These are phyloP conservation scores for Dicranocentrus wangi DNA, from an alignment of 2,888 invertebrate genomes.

Conservation along the genomic window DNA sequence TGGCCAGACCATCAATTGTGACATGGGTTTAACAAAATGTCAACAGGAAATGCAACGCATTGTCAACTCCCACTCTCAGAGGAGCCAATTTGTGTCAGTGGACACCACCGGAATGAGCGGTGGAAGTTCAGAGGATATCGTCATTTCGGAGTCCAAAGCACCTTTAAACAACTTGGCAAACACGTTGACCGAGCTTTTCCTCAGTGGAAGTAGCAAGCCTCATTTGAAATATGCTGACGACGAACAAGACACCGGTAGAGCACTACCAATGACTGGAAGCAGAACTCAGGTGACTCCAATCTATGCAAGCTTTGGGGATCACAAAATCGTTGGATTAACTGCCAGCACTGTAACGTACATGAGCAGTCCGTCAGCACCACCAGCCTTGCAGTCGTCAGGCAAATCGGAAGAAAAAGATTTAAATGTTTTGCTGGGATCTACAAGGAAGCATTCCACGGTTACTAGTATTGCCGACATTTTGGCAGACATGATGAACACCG, in stretches of 20 bases:
- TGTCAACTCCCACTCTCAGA: slow-evolving; percentile 37
- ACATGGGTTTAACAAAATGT: slow-evolving; percentile 72
- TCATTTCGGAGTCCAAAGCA: slow-evolving; percentile 38
- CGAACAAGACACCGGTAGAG: background rate
- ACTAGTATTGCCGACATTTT: slow-evolving; percentile 70
- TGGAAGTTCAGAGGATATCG: slow-evolving; percentile 26
- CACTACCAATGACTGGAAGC: slow-evolving; percentile 13
- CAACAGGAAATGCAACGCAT: slow-evolving; percentile 74
- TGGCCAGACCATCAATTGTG: slow-evolving; percentile 73
- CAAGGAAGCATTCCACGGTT: slow-evolving; percentile 43
- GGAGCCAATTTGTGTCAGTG: background rate
- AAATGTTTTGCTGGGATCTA: slow-evolving; percentile 43
- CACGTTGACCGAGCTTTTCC: slow-evolving; percentile 53
- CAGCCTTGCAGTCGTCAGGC: background rate
- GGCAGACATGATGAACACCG: slow-evolving; percentile 70
- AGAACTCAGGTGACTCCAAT: slow-evolving; percentile 69
- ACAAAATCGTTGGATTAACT: slow-evolving; percentile 67
- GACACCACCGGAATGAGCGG: background rate
- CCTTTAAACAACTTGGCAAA: slow-evolving; percentile 57
- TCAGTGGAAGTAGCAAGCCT: slow-evolving; percentile 49
- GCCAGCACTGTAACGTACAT: slow-evolving; percentile 67
- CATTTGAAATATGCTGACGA: slow-evolving; percentile 39
- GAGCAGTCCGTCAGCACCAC: slow-evolving; percentile 27
- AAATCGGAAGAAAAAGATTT: slow-evolving; percentile 50
- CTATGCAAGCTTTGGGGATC: slow-evolving; percentile 66